Percentiles rank a stretch among this genome's conserved stretches.
Conservation (phyloP, 2,888 invertebrate genomes). For the Ferrisia virgata region DNA sequence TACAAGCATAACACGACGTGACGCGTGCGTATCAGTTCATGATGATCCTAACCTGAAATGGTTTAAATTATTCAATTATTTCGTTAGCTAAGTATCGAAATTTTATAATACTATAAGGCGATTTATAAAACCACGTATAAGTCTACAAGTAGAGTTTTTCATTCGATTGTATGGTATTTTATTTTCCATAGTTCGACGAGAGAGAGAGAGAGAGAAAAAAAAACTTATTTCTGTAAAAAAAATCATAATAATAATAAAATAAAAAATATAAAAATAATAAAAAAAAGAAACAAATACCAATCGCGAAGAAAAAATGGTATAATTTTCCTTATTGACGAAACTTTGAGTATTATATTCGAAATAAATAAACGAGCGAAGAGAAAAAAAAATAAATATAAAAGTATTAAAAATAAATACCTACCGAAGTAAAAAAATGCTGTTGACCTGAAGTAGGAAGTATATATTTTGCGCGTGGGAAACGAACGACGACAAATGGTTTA, state of each 20-base stretch:
- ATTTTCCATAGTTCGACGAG: too few species aligned
- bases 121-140: too few species aligned
- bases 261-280: too few species aligned
- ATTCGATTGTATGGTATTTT: too few species aligned
- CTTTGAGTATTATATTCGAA: not conserved
- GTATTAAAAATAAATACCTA: not conserved
- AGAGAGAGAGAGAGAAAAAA: too few species aligned
- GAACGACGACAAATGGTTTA: not conserved
- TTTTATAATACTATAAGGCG: too few species aligned
- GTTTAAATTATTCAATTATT: not conserved
- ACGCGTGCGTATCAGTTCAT: not conserved
- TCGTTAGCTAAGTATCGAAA: too few species aligned
- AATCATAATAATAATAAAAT: too few species aligned
- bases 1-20: too few species aligned
- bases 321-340: not conserved
- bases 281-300: too few species aligned
- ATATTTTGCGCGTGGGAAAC: not conserved
- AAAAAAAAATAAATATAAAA: not conserved
- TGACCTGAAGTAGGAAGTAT: not conserved
- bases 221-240: too few species aligned
- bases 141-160: too few species aligned
- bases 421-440: conserved; percentile 8
- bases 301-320: not conserved
- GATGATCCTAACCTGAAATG: not conserved
- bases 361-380: not conserved